These are phyloP conservation scores for Pseudococcus longispinus DNA, from an alignment of 2,888 invertebrate genomes.

Conservation along the genomic window DNA sequence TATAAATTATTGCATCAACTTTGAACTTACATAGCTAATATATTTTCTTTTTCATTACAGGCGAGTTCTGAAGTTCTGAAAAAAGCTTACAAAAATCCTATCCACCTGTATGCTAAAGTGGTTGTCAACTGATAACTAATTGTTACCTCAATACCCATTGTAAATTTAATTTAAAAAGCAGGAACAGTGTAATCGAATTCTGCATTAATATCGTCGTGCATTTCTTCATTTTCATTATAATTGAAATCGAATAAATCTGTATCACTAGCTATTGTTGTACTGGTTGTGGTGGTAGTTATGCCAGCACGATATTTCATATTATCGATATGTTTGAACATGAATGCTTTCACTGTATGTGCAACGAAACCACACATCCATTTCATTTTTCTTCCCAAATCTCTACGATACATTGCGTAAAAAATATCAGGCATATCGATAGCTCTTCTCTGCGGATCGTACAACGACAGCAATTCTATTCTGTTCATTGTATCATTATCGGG, in stretches of 20 bases:
- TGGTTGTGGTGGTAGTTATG: neutral
- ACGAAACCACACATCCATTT: neutral
- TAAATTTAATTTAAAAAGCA: neutral
- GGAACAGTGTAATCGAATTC: conserved; percentile 5
- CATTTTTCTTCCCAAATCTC: neutral
- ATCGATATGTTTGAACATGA: neutral
- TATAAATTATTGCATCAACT: no score
- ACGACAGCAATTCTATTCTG: conserved; percentile 79
- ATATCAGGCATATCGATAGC: neutral
- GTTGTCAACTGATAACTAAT: no score
- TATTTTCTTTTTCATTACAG: no score
- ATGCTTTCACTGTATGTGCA: neutral
- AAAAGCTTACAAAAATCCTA: no score
- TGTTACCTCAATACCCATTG: neutral
- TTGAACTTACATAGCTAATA: no score
- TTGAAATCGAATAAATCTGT: neutral
- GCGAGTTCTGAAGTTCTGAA: no score
- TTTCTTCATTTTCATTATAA: neutral
- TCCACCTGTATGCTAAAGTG: no score
- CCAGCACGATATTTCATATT: neutral
- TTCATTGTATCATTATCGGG: conserved; percentile 72
- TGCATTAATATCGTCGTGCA: neutral
- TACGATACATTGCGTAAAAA: neutral
- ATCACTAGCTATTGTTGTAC: neutral
- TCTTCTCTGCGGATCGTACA: conserved; percentile 78